phyloP scores from a whole-genome alignment of 2,113 vertebrate genomes.

The Camelus bactrianus region DNA sequence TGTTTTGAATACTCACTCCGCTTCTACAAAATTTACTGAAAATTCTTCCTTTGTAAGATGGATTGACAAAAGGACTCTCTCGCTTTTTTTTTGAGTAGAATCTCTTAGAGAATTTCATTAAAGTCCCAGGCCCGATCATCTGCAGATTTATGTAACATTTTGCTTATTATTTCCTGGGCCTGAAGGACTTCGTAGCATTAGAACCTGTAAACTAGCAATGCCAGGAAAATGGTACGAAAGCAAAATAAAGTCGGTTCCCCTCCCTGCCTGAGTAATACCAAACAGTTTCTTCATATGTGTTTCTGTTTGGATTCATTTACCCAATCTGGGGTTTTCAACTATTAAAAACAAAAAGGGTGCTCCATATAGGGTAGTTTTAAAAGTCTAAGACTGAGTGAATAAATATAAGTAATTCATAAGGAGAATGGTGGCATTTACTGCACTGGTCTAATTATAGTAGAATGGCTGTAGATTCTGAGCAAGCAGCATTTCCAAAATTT shows the following conservation, averaged over 20 bases:
- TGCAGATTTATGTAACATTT: not conserved
- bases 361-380: not conserved
- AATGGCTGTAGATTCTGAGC: not conserved
- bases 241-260: not conserved
- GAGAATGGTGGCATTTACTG: not conserved
- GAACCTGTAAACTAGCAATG: not conserved
- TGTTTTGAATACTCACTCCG: not conserved
- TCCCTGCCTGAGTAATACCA: not conserved
- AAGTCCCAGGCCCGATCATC: not conserved
- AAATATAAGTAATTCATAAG: not conserved
- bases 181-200: not conserved
- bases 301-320: conserved; percentile 13
- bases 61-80: not conserved
- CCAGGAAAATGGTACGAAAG: not conserved
- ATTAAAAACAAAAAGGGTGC: not conserved
- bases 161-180: not conserved
- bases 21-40: not conserved
- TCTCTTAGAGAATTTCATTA: not conserved
- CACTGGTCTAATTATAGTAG: not conserved
- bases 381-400: not conserved
- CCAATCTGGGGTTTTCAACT: not conserved
- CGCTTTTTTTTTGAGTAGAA: not conserved
- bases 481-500: not conserved
- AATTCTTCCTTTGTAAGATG: not conserved
- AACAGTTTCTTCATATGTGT: not conserved